These are phyloP conservation scores for Dasypolia templi DNA, from an alignment of 2,888 invertebrate species.

Conservation along the genomic window DNA sequence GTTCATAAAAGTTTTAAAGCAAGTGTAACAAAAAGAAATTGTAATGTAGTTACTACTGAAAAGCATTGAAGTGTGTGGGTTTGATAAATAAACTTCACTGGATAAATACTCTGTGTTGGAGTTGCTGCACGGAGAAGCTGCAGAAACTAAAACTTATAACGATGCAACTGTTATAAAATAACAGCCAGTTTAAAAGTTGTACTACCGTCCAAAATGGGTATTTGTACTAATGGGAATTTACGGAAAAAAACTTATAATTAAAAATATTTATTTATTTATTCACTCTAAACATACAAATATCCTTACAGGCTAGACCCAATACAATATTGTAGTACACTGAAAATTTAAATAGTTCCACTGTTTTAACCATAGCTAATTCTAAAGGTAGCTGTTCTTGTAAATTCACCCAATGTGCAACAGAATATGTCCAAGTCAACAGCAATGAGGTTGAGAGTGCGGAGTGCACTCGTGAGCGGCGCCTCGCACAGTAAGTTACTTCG, in stretches of 20 bases:
- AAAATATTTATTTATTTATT: too few species aligned
- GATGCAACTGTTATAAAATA: not conserved
- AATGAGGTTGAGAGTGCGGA: too few species aligned
- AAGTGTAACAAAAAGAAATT: not conserved
- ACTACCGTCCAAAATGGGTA: not conserved
- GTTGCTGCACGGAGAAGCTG: not conserved
- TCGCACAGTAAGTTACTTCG: too few species aligned
- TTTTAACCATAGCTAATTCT: too few species aligned
- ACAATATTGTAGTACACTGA: too few species aligned
- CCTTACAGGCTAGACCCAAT: too few species aligned
- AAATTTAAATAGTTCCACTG: too few species aligned
- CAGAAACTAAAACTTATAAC: slow-evolving; percentile 1
- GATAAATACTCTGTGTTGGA: not conserved
- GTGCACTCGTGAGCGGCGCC: too few species aligned
- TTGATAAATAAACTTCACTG: not conserved
- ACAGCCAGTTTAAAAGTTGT: not conserved
- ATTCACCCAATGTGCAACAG: too few species aligned
- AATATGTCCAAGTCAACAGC: too few species aligned
- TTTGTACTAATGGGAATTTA: not conserved
- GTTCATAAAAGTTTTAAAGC: not conserved
- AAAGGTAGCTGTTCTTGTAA: too few species aligned
- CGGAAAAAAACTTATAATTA: not conserved
- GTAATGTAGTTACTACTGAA: not conserved
- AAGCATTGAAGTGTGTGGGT: not conserved
- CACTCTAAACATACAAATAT: too few species aligned